phyloP scores from a whole-genome alignment of 1,140 invertebrate genomes.

The Zelostemma sp. region DNA sequence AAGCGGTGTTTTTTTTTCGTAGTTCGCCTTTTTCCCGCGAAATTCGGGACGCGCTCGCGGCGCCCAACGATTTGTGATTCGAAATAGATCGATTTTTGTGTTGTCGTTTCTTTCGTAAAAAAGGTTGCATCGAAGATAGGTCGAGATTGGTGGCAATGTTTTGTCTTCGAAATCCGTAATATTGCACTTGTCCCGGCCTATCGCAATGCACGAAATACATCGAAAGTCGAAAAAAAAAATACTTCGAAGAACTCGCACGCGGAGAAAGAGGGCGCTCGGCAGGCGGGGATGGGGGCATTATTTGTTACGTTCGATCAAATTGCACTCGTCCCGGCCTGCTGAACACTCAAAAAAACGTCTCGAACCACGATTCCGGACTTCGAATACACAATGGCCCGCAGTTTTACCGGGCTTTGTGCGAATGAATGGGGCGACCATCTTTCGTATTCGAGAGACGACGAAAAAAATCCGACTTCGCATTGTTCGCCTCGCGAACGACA shows the following conservation, averaged over 20 bases:
- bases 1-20: constrained; percentile 11
- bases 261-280: constrained; percentile 36
- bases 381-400: constrained; percentile 31
- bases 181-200: constrained; percentile 72
- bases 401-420: constrained; percentile 33
- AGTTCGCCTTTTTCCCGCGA: constrained; percentile 30
- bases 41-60: no score
- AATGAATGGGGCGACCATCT: constrained; percentile 41
- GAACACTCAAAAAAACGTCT: constrained; percentile 55
- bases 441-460: background rate
- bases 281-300: constrained; percentile 65
- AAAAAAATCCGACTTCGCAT: background rate
- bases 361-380: constrained; percentile 11
- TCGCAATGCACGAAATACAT: constrained; percentile 62
- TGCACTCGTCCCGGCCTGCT: constrained; percentile 70
- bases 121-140: constrained; percentile 64
- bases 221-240: constrained; percentile 22
- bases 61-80: constrained; percentile 56
- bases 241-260: background rate
- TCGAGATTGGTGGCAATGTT: constrained; percentile 69
- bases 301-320: constrained; percentile 66
- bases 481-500: no score
- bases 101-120: no score
- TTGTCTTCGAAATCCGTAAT: constrained; percentile 53
- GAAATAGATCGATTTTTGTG: constrained; percentile 32